Base-by-base conservation (phyloP, 1,140 invertebrate species). In the Asbolus verrucosus region DNA sequence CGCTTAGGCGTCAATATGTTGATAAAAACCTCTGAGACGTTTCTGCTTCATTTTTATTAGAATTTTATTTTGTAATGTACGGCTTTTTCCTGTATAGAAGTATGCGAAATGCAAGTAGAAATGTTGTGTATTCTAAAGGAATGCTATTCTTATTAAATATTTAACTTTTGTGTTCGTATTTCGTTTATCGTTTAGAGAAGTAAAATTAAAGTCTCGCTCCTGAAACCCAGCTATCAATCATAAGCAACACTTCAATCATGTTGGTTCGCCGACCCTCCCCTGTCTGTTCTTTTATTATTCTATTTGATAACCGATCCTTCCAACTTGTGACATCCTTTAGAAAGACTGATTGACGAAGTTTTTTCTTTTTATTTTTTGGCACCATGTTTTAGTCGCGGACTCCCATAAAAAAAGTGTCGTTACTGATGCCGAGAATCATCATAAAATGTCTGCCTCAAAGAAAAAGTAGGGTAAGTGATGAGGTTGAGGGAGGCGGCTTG, bases 341-440 rank as follows among this genome's bases (percentile, higher is more conserved):
- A 21, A 46, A 46, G 11, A 46, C 61, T 39, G 61, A 63, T 63
- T 63, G 61, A 24, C 61, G 61, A 63, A 63, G 33, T 63, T 63
- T 39, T 24, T 62, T 18, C 9, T 59, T 13, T 19, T 62, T 62
- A 15, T 46, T 46, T 46, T 46, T 30, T 30, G 27, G 27, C 27
- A 8, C 4, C 27, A 8, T 8, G 14, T 46, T 46, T 18, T 9
- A n/a, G n/a, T n/a, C n/a, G n/a, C n/a, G n/a, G n/a, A n/a, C n/a
- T n/a, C n/a, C n/a, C n/a, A n/a, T n/a, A n/a, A 54, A 54, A 54
- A 54, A 54, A 54, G 19, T 54, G 46, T 54, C 46, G 46, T 54
- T 54, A 54, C 46, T 27, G 46, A 54, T 54, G 46, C 46, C 46
- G 46, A 8, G 46, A 54, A 54, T 54, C 46, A 54, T 54, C 46